A percentile compares a stretch with the other conserved stretches of the same genome.
Conservation (phyloP, 2,888 invertebrate genomes). For the Diarsia mendica region DNA sequence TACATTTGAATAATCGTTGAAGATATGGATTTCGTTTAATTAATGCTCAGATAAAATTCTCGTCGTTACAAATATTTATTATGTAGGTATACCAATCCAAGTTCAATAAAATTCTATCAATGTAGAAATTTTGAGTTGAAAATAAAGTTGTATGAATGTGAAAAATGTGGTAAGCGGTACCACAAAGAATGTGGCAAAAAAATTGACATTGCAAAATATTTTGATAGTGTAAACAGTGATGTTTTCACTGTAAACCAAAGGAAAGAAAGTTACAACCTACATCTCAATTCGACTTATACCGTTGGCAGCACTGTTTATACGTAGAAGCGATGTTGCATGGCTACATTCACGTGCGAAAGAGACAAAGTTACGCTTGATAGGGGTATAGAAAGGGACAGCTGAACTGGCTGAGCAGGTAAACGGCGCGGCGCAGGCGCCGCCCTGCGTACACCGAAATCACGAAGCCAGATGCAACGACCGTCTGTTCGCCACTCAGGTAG, state of each 20-base stretch:
- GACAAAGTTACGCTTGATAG: conserved; percentile 56
- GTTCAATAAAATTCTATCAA: conserved; percentile 2
- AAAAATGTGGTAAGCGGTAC: conserved; percentile 27
- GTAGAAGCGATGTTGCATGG: conserved; percentile 72
- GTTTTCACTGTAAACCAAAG: conserved; percentile 40
- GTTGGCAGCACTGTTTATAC: conserved; percentile 67
- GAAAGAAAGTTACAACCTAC: conserved; percentile 65
- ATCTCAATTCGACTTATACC: conserved; percentile 64
- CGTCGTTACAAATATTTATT: neutral
- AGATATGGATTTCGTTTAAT: neutral
- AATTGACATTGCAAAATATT: conserved; percentile 28
- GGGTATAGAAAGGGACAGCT: conserved; percentile 69
- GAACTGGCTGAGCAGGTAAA: conserved; percentile 82
- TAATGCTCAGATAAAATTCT: conserved; percentile 15
- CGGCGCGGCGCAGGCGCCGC: conserved; percentile 70
- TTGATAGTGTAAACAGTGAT: conserved; percentile 16
- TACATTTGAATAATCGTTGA: neutral
- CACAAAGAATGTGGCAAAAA: conserved; percentile 4
- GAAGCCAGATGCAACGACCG: conserved; percentile 79
- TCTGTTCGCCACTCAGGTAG: conserved; percentile 67
- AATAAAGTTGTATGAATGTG: conserved; percentile 27
- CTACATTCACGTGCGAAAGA: conserved; percentile 68
- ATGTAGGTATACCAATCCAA: conserved; percentile 2
- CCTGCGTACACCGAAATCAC: conserved; percentile 78
- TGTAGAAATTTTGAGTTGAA: conserved; percentile 10